Base-by-base conservation (phyloP, 1,140 invertebrate genomes). In the Drosophila seguyi region DNA sequence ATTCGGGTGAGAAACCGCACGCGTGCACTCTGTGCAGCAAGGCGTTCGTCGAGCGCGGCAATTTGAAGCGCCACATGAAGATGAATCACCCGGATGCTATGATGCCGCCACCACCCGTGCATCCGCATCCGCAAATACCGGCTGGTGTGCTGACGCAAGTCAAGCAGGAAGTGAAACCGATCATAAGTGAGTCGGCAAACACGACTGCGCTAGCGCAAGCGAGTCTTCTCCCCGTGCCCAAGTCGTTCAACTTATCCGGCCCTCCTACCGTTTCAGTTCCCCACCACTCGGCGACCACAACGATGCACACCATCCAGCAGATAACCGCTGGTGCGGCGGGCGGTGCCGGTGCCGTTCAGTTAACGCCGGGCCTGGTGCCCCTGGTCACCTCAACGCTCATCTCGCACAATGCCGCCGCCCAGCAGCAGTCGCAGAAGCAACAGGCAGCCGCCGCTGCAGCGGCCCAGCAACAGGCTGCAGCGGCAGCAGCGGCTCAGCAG, bases 1-100 rank as follows among this genome's bases (percentile, higher is more conserved):
- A 99, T 92, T 97, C 96, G 18, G 97, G 97, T 42, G 97, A 98
- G 88, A 94, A 96, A 69, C 97, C 97, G 44, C 97, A 97, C 91
- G 94, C 95, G 29, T 97, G 96, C 87, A 94, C 95, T 2, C 94
- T 96, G 77, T 96, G 96, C 87, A 95, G 95, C 69, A 97, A 97
- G 93, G 96, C 96, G 6, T 97, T 97, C 92, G 95, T 95, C 41
- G 96, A 96, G 83, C 96, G 96, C 80, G 95, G 95, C 53, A 96
- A 96, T 91, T 95, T 96, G 94, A 92, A 96, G 87, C 93, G 95
- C 91, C 92, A 94, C 92, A 91, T 93, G 91, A 90, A 93, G 86
- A 92, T 94, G 84, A 92, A 92, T 74, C 92, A 93, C 65, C 91
- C 91, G 67, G 90, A 92, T 93, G 88, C 90, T 65, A 90, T 92